Conservation (phyloP, 64 coral and sea anemone species). For the Exaiptasia diaphana region DNA sequence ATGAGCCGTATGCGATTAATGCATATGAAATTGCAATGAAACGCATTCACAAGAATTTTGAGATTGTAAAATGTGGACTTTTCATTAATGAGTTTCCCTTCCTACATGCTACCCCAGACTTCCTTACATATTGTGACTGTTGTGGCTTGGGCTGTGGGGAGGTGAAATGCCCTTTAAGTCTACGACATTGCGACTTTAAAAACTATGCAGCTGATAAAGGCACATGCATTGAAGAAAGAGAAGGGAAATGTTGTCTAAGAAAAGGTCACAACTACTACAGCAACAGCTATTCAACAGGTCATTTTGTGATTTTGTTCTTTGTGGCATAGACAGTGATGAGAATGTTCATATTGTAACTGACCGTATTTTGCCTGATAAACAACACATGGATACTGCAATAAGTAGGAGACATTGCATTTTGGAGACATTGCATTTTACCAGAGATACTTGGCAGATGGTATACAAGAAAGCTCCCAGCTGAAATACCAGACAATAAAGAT, state of each 20-base stretch:
- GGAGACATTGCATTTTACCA: constrained; percentile 46
- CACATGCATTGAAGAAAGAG: constrained; percentile 46
- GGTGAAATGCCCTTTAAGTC: constrained; percentile 53
- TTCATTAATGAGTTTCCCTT: constrained; percentile 30
- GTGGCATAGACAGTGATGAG: constrained; percentile 27
- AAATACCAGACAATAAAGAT: not conserved
- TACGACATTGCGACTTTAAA: constrained; percentile 57
- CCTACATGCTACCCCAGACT: constrained; percentile 53
- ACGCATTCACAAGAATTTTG: constrained; percentile 39
- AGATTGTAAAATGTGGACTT: constrained; percentile 42
- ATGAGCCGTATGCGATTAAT: constrained; percentile 57
- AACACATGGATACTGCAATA: constrained; percentile 33
- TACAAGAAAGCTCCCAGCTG: not conserved
- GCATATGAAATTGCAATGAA: constrained; percentile 62
- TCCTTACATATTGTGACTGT: constrained; percentile 47
- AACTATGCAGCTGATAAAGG: constrained; percentile 19
- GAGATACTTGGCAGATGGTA: constrained; percentile 37
- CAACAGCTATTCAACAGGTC: constrained; percentile 19
- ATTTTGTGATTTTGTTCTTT: constrained; percentile 61
- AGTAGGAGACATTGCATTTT: constrained; percentile 8
- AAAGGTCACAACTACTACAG: constrained; percentile 29
- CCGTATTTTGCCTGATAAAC: constrained; percentile 42
- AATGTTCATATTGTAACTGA: constrained; percentile 33
- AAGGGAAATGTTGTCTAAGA: constrained; percentile 45
- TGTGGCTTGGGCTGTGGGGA: constrained; percentile 45